Percentiles rank a stretch among this genome's conserved stretches.
phyloP scores from a whole-genome alignment of 2,888 invertebrate genomes.

The Meliscaeva auricollis region DNA sequence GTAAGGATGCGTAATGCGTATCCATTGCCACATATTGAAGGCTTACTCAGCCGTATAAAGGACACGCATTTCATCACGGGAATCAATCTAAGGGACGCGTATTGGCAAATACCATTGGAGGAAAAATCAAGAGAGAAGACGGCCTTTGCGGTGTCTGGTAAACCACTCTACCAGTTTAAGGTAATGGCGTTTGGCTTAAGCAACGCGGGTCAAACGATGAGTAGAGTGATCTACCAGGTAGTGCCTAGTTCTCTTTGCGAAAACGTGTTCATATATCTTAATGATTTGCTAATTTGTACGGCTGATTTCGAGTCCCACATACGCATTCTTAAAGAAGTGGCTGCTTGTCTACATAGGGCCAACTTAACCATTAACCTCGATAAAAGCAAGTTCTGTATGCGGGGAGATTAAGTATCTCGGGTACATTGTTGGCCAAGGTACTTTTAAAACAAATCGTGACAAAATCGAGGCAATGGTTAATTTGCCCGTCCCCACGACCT shows the following conservation, averaged over 20 bases:
- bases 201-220: slow-evolving; percentile 4
- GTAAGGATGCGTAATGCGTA: slow-evolving; percentile 1
- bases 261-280: slow-evolving; percentile 20
- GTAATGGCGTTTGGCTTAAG: slow-evolving; percentile 8
- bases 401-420: not conserved
- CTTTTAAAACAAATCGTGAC: not conserved
- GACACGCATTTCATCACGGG: not conserved
- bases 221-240: not conserved
- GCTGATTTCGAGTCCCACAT: slow-evolving; percentile 22
- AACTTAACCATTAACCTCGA: too few species aligned
- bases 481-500: not conserved
- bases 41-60: not conserved
- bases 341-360: slow-evolving; percentile 12
- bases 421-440: not conserved
- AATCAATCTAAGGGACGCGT: not conserved
- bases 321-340: slow-evolving; percentile 1
- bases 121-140: too few species aligned
- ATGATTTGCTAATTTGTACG: slow-evolving; percentile 12
- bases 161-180: slow-evolving; percentile 5
- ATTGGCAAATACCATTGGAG: not conserved
- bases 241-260: not conserved
- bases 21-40: not conserved
- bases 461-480: slow-evolving; percentile 11
- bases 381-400: too few species aligned
- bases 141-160: slow-evolving; percentile 1